Conservation (phyloP, 2,113 vertebrate species). For the Mohoua ochrocephala region DNA sequence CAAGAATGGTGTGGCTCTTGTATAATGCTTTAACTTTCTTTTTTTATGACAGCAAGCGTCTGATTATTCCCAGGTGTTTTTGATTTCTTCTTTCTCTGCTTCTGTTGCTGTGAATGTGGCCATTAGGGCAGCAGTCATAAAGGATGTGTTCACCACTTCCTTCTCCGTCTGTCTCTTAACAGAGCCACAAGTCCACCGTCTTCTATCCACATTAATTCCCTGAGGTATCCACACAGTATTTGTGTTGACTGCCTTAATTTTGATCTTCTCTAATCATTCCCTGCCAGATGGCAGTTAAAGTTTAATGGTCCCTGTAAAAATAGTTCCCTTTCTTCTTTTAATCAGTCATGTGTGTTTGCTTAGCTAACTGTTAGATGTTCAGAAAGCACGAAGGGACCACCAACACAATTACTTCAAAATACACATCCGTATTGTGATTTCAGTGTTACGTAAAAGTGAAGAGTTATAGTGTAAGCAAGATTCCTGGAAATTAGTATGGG, state of each 20-base stretch:
- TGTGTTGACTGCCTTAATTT: slow-evolving; percentile 84
- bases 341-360: slow-evolving; percentile 79
- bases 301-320: slow-evolving; percentile 80
- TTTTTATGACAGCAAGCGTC: slow-evolving; percentile 72
- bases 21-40: slow-evolving; percentile 67
- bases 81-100: slow-evolving; percentile 61
- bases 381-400: slow-evolving; percentile 74
- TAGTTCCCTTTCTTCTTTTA: slow-evolving; percentile 81
- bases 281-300: slow-evolving; percentile 81
- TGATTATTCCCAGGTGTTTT: slow-evolving; percentile 77
- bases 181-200: slow-evolving; percentile 71
- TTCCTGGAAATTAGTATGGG: neutral
- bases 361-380: slow-evolving; percentile 75
- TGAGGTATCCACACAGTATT: slow-evolving; percentile 74
- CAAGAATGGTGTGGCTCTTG: slow-evolving; percentile 64
- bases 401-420: slow-evolving; percentile 74
- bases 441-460: neutral
- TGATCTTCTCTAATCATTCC: slow-evolving; percentile 82
- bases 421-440: slow-evolving; percentile 38
- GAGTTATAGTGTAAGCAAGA: neutral
- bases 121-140: slow-evolving; percentile 71
- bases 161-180: slow-evolving; percentile 74
- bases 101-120: slow-evolving; percentile 70
- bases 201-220: slow-evolving; percentile 74
- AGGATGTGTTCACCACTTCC: slow-evolving; percentile 78